Evolutionary conservation across 2,888 invertebrate species (phyloP).

Genomic region (Phalangium opilio): DNA sequence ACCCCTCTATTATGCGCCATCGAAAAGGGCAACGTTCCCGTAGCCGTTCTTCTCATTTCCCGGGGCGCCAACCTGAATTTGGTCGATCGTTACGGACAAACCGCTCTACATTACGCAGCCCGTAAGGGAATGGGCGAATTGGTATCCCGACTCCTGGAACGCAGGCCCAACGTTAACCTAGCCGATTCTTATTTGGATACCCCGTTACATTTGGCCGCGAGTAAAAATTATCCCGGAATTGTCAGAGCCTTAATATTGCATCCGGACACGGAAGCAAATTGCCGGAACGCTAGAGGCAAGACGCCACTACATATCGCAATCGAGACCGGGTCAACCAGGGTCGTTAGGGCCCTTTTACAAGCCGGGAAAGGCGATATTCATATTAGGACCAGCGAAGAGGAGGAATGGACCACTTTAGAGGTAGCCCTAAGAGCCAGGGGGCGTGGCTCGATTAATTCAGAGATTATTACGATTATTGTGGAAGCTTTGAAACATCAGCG

Average conservation of each 20-base stretch:
- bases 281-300: conserved; percentile 11
- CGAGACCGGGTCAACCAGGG: conserved; percentile 17
- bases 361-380: background rate
- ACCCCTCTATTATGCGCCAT: conserved; percentile 17
- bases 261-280: conserved; percentile 7
- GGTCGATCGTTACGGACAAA: conserved; percentile 17
- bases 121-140: conserved; percentile 19
- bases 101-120: conserved; percentile 24
- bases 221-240: conserved; percentile 15
- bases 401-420: too few species aligned
- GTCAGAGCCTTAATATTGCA: conserved; percentile 8
- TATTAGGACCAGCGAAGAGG: too few species aligned
- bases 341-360: conserved; percentile 11
- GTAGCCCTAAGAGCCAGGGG: too few species aligned
- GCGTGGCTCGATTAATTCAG: too few species aligned
- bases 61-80: conserved; percentile 12
- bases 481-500: too few species aligned
- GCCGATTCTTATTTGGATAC: conserved; percentile 17
- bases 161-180: conserved; percentile 18
- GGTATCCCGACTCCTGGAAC: conserved; percentile 16
- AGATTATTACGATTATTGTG: too few species aligned
- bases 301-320: conserved; percentile 16
- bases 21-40: conserved; percentile 8
- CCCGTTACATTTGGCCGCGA: conserved; percentile 19
- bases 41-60: conserved; percentile 9